phyloP scores from a whole-genome alignment of 2,113 vertebrate genomes.

The Gasterosteus aculeatus region DNA sequence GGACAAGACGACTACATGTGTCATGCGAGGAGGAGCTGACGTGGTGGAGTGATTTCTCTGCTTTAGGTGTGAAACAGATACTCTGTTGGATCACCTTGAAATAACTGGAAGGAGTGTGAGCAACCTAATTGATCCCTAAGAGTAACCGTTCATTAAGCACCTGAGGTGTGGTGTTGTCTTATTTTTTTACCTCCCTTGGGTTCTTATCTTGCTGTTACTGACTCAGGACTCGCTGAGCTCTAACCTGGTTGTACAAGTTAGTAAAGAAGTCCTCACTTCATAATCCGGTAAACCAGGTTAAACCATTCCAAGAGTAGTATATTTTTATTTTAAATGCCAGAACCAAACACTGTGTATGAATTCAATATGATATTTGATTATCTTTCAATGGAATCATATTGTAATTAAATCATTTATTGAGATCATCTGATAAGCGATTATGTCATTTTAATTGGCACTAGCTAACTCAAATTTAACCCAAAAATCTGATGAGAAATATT shows the following conservation, averaged over 20 bases:
- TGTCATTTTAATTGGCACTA: too few species aligned
- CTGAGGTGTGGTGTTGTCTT: constrained; percentile 25
- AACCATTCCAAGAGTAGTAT: too few species aligned
- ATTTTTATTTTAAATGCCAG: background rate
- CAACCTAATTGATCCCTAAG: constrained; percentile 62
- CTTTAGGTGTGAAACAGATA: constrained; percentile 47
- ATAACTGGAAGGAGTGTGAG: constrained; percentile 22
- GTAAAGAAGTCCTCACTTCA: background rate
- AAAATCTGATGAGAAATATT: too few species aligned
- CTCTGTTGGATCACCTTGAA: background rate
- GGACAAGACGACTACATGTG: constrained; percentile 25
- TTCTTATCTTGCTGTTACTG: constrained; percentile 39
- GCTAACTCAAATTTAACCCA: too few species aligned
- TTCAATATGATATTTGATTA: background rate
- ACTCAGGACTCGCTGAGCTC: constrained; percentile 4
- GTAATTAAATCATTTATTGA: background rate
- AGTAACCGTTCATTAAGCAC: constrained; percentile 58
- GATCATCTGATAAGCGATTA: background rate
- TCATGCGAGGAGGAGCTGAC: constrained; percentile 5
- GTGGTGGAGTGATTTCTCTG: constrained; percentile 27
- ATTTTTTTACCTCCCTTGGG: constrained; percentile 39
- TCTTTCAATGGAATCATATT: background rate
- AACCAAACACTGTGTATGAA: background rate
- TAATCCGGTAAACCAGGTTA: constrained; percentile 1
- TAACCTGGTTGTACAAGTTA: background rate